Evolutionary conservation across 1,140 invertebrate genomes (phyloP), one percentile per base, ranked within the genome.

Genomic region (Paralvinella palmiformis): DNA sequence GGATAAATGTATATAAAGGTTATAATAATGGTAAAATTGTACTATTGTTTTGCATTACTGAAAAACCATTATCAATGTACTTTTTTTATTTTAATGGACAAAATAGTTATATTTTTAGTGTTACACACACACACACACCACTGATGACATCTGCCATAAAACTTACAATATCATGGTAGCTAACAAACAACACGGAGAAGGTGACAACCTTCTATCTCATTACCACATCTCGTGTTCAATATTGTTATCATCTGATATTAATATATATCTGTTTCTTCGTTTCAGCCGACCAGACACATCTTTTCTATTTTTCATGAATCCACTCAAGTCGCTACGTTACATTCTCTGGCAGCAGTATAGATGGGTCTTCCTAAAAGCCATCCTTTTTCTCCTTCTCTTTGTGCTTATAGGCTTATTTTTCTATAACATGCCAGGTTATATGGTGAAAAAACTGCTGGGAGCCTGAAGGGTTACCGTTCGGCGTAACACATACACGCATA

Each of bases 261-360:
- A 32, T 33, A 2, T 57, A n/a, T 57, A 33, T 59, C 35, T 57
- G 17, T 31, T 55, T 56, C 1, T 33, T 4, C 22, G 27, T 62
- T 62, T 63, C 52, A 65, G 64, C 33, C 59, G 67, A 55, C 64
- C 64, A 6, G 52, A 68, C 41, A 50, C 64, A 13, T 68, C 67
- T 17, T 68, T 68, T 57, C 33, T 64, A 20, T 68, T 64, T 64
- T 66, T 68, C 44, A 15, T 62, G 22, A 52, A 53, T 20, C 67
- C 67, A 15, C 50, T 62, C 33, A 68, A 63, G 60, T 59, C 67
- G 15, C 57, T 68, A 20, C 59, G 61, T n/a, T 66, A 63, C 56
- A 60, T 68, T 27, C 62, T 68, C 32, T 68, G 64, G 64, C 59
- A 63, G 7, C 59, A 68, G 29, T 62, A 66, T 36, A 61, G 60